A percentile compares a stretch with the other conserved stretches of the same genome.
Conservation (phyloP, 1,140 invertebrate genomes). For the Hyles euphorbiae region DNA sequence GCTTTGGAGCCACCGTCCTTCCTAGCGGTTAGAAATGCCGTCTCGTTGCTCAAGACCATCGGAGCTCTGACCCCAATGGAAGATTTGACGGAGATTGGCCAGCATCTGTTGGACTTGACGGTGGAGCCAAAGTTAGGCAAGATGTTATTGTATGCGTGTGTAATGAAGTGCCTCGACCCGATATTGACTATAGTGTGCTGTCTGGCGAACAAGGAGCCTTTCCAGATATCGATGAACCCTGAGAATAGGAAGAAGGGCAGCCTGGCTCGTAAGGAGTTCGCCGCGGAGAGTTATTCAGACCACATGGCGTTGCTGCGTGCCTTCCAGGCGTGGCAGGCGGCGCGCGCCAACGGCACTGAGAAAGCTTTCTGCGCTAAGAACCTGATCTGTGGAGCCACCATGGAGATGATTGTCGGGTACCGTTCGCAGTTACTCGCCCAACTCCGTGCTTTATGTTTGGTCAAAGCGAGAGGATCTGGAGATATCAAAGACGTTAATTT, state of each 20-base stretch:
- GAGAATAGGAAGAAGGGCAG: conserved; percentile 79
- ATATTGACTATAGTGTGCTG: conserved; percentile 94
- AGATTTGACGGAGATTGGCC: conserved; percentile 86
- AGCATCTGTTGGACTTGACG: conserved; percentile 91
- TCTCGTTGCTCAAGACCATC: conserved; percentile 87
- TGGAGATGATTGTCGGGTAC: conserved; percentile 90
- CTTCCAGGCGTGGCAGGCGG: conserved; percentile 88
- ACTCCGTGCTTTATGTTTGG: conserved; percentile 89
- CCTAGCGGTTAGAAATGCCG: conserved; percentile 84
- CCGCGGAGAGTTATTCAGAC: conserved; percentile 89
- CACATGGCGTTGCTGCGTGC: conserved; percentile 92
- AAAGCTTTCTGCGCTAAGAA: conserved; percentile 86
- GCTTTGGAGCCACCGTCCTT: conserved; percentile 91
- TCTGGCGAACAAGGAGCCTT: conserved; percentile 89
- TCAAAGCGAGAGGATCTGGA: conserved; percentile 84
- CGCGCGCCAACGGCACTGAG: conserved; percentile 82
- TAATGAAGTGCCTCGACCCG: conserved; percentile 96
- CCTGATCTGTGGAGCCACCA: conserved; percentile 86
- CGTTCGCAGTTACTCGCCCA: conserved; percentile 89
- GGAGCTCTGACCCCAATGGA: conserved; percentile 89
- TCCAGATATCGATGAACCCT: conserved; percentile 83
- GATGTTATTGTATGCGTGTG: conserved; percentile 92
- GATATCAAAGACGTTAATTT: conserved; percentile 87
- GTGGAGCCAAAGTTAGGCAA: conserved; percentile 94
- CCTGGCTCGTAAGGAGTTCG: conserved; percentile 81